A percentile compares a stretch with the other conserved stretches of the same genome.
Evolutionary conservation across 2,797 vertebrate genomes (phyloP).

Genomic region (Propithecus perrieri): DNA sequence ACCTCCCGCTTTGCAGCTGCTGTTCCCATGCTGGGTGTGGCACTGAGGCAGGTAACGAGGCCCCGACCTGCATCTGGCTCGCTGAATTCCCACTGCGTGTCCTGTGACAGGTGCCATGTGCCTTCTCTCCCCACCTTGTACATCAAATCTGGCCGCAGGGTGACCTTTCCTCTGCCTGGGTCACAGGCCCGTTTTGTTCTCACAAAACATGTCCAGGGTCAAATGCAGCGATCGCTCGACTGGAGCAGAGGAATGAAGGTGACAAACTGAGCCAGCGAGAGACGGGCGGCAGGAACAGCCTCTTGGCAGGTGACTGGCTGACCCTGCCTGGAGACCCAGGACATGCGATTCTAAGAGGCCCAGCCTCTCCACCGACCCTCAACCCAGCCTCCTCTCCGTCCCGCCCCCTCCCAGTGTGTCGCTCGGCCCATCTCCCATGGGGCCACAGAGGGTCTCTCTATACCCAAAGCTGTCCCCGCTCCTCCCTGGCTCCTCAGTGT

Average conservation of each 20-base stretch:
- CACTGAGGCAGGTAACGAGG: accelerated
- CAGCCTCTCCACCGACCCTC: background rate
- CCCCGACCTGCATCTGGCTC: background rate
- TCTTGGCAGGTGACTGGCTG: background rate
- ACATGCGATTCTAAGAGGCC: background rate
- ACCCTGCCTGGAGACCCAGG: background rate
- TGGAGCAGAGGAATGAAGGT: background rate
- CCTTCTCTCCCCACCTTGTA: background rate
- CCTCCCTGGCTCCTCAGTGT: background rate
- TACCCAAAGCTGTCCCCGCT: no score
- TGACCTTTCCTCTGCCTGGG: background rate
- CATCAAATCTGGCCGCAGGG: background rate
- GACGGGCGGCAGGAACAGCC: accelerated
- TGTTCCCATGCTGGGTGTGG: accelerated
- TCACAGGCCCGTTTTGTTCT: background rate
- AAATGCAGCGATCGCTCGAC: accelerated
- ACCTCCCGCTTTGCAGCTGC: background rate
- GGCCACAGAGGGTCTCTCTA: background rate
- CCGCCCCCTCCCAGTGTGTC: background rate
- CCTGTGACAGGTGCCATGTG: background rate
- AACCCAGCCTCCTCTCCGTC: background rate
- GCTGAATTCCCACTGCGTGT: background rate
- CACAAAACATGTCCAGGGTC: background rate
- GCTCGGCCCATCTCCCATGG: no score
- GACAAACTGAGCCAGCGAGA: accelerated